Base-by-base conservation (phyloP, 2,113 vertebrate species). In the Podarcis cretensis region DNA sequence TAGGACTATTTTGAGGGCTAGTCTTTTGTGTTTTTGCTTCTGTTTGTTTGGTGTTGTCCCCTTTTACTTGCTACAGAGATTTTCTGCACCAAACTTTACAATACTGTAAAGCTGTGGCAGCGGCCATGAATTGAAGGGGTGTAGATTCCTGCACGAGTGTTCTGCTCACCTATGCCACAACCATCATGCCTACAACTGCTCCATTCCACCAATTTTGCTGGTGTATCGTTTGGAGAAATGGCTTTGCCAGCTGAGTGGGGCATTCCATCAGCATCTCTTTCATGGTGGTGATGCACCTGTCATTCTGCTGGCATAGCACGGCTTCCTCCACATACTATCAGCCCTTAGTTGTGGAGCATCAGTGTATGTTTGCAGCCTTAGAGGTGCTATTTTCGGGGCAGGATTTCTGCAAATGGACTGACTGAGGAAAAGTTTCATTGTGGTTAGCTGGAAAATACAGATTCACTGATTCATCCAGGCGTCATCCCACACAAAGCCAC, bases 401-500 rank as follows among this genome's bases (percentile, higher is more conserved):
- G n/a, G 68, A 35, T n/a, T 57, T 71, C n/a, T 59, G 21, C 20
- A 80, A 91, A 71, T 81, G 5, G 85, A 94, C 89, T 43, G 32
- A 78, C 91, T 48, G 43, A 9, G 54, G 10, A 79, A 5, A 0
- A 71, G 2, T 77, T 83, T 88, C 35, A 76, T 27, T 68, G 57
- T 85, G 43, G 9, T n/a, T 81, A 2, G 18, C 66, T 74, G 75
- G 18, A 1, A 43, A 87, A 48, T 73, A 76, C 10, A 25, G 54
- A 8, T 0, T 4, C 16, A 75, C 48, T 81, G 75, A 21, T 88
- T 85, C 25, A 3, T 83, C 27, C 3, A 3, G 10, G 74, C 81
- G 21, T 83, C 0, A 0, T 73, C 7, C 30, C 74, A 48, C 65
- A 75, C 2, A 48, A 59, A 1, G 40, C 1, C 8, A 73, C 48